These are phyloP conservation scores for Lasiommata megera DNA, from an alignment of 2,888 invertebrate species.

Conservation along the genomic window DNA sequence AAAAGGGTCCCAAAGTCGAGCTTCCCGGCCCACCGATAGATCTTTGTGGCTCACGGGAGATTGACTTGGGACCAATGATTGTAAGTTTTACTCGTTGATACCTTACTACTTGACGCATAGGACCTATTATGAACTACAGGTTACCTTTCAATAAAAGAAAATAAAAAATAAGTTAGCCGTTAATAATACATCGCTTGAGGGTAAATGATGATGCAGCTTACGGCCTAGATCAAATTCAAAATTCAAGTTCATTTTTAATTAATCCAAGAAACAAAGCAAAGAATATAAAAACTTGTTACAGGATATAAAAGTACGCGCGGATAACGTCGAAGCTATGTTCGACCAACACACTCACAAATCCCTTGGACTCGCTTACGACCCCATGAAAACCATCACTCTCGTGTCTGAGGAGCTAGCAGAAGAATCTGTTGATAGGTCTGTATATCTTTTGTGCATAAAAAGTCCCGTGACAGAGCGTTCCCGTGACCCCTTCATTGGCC, in stretches of 20 bases:
- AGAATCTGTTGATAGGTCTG: not conserved
- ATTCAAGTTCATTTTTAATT: too few relatives aligned
- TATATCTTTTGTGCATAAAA: not conserved
- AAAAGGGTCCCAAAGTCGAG: slow-evolving; percentile 49
- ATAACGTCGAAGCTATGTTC: slow-evolving; percentile 52
- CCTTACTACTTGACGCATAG: too few relatives aligned
- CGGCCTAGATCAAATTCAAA: too few relatives aligned
- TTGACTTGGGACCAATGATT: slow-evolving; percentile 60
- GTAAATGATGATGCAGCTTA: too few relatives aligned
- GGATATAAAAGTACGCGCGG: slow-evolving; percentile 53
- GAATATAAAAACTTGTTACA: slow-evolving; percentile 31
- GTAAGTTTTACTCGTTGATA: slow-evolving; percentile 41
- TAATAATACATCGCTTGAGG: too few relatives aligned
- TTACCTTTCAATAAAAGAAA: too few relatives aligned
- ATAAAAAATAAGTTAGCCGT: too few relatives aligned
- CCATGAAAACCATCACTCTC: slow-evolving; percentile 54
- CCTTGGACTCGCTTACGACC: slow-evolving; percentile 53
- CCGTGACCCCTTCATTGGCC: too few relatives aligned
- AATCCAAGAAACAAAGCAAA: too few relatives aligned
- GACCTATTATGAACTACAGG: too few relatives aligned
- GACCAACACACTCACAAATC: slow-evolving; percentile 40
- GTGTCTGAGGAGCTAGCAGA: slow-evolving; percentile 31
- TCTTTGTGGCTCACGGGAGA: slow-evolving; percentile 58
- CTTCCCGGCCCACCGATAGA: slow-evolving; percentile 60
- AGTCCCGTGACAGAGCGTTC: too few relatives aligned